A percentile compares a stretch with the other conserved stretches of the same genome.
These are phyloP conservation scores for Yponomeuta evonymella DNA, from an alignment of 2,888 invertebrate species.

Conservation along the genomic window DNA sequence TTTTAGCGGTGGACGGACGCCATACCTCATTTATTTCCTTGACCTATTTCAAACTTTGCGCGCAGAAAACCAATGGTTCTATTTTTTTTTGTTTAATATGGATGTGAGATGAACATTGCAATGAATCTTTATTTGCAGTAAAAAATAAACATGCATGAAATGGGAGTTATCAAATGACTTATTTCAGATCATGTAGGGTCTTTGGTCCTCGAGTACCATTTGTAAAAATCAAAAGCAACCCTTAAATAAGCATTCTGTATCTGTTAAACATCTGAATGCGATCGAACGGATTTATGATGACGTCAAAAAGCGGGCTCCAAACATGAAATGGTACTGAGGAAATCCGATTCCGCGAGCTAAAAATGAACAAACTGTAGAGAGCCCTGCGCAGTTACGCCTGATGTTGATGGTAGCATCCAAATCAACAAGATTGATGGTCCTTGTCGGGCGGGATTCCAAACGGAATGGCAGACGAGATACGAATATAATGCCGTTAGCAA, in stretches of 20 bases:
- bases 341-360: background rate
- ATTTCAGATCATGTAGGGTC: background rate
- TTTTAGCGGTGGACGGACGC: constrained; percentile 6
- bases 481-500: background rate
- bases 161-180: background rate
- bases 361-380: constrained; percentile 4
- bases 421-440: constrained; percentile 18
- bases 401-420: constrained; percentile 17
- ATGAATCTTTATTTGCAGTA: background rate
- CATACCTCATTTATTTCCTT: constrained; percentile 5
- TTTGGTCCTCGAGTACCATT: background rate
- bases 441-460: constrained; percentile 5
- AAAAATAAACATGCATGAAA: background rate
- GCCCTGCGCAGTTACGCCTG: constrained; percentile 15
- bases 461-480: constrained; percentile 1
- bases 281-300: constrained; percentile 2
- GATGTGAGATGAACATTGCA: no score
- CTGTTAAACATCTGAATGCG: background rate
- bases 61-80: background rate
- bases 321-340: background rate
- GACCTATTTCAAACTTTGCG: constrained; percentile 1
- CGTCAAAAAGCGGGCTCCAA: constrained; percentile 8
- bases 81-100: background rate
- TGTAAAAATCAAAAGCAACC: background rate
- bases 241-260: background rate